phyloP scores from a whole-genome alignment of 2,888 invertebrate genomes.

The Trichacis sp. region DNA sequence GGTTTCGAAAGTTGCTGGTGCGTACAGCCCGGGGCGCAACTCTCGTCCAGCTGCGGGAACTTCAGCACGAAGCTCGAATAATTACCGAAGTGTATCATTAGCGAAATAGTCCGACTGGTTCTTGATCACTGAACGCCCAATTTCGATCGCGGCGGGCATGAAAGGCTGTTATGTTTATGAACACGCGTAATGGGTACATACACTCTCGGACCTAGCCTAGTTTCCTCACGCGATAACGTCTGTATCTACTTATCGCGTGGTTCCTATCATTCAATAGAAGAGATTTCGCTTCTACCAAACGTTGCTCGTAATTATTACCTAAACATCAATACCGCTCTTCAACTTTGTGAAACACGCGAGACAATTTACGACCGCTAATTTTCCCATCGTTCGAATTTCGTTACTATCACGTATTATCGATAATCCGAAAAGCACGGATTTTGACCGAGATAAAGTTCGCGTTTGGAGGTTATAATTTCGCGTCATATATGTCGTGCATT shows the following conservation, averaged over 20 bases:
- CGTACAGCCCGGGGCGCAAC: slow-evolving; percentile 9
- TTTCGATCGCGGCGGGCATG: slow-evolving; percentile 42
- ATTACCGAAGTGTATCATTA: slow-evolving; percentile 32
- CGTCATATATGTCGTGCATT: slow-evolving; percentile 30
- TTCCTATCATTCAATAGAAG: too few relatives aligned
- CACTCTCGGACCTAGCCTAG: slow-evolving; percentile 50
- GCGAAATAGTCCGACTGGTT: slow-evolving; percentile 34
- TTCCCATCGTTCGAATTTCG: not conserved
- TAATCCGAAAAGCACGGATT: not conserved
- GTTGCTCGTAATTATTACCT: slow-evolving; percentile 22
- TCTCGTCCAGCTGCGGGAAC: slow-evolving; percentile 14
- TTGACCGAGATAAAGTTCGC: too few relatives aligned
- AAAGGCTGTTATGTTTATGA: slow-evolving; percentile 40
- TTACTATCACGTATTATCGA: not conserved
- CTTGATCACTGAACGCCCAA: slow-evolving; percentile 33
- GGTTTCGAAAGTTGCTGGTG: slow-evolving; percentile 20
- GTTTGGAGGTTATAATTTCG: slow-evolving; percentile 4
- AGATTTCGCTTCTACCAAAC: too few relatives aligned
- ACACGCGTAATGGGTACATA: slow-evolving; percentile 54
- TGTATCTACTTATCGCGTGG: too few relatives aligned
- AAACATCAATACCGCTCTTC: slow-evolving; percentile 21
- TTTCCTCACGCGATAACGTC: slow-evolving; percentile 54
- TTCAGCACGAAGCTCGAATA: slow-evolving; percentile 20
- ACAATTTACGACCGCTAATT: not conserved
- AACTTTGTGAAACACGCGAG: not conserved